Evolutionary conservation across 2,797 vertebrate genomes (phyloP).

Genomic region (Clangula hyemalis): DNA sequence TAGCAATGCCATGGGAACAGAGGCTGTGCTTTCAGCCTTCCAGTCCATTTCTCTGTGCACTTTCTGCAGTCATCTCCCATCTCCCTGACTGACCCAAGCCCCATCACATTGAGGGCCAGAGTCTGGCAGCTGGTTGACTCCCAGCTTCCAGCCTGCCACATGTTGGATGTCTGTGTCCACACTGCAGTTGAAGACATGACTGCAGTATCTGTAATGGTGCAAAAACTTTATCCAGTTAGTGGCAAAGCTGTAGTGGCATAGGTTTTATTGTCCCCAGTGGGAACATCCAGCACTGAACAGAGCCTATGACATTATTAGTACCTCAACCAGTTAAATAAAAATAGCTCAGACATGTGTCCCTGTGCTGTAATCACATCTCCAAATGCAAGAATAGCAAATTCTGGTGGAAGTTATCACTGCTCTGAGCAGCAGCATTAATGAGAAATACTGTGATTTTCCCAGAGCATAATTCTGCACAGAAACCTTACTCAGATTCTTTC

Average conservation of each 20-base stretch:
- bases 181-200: neutral
- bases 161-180: neutral
- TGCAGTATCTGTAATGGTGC: neutral
- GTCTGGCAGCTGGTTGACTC: neutral
- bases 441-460: conserved; percentile 4
- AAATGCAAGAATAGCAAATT: conserved; percentile 44
- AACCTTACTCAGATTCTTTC: conserved; percentile 19
- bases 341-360: neutral
- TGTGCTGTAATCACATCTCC: conserved; percentile 28
- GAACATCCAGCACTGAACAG: neutral
- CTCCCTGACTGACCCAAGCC: neutral
- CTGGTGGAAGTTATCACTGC: conserved; percentile 35
- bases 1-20: neutral
- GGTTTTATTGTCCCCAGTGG: neutral
- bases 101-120: accelerated
- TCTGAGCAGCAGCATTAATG: conserved; percentile 12
- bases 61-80: neutral
- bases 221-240: neutral
- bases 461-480: neutral
- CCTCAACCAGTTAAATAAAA: conserved; percentile 38
- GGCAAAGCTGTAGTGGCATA: neutral
- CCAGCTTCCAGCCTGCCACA: neutral
- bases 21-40: neutral
- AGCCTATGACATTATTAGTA: conserved; percentile 14
- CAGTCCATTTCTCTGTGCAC: neutral